Conservation (phyloP, 2,113 vertebrate species). For the Equus przewalskii region DNA sequence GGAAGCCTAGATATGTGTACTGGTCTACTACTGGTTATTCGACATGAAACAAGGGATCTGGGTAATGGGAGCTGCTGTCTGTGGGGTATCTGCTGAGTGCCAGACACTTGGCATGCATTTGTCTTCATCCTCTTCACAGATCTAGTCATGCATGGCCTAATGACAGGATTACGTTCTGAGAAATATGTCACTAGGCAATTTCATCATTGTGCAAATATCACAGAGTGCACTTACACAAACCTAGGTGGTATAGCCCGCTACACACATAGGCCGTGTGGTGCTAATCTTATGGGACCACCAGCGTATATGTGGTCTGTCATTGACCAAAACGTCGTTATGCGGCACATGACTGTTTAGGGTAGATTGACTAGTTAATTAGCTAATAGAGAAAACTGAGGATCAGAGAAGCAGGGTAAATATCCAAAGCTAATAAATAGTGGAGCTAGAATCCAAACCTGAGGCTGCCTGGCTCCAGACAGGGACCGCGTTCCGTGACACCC, state of each 20-base stretch:
- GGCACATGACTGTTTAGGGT: not conserved
- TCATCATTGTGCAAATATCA: no score
- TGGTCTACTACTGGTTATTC: not conserved
- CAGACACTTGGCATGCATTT: not conserved
- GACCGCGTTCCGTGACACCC: rapidly evolving
- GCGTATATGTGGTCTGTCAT: no score
- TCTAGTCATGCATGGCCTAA: no score
- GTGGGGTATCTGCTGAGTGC: not conserved
- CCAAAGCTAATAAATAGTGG: not conserved
- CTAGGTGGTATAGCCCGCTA: no score
- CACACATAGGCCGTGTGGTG: no score
- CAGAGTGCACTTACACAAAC: no score
- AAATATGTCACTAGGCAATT: no score
- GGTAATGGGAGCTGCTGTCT: not conserved
- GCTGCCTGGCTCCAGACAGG: not conserved
- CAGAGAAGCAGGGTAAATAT: not conserved
- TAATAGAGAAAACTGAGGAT: not conserved
- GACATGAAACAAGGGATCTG: not conserved
- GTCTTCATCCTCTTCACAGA: not conserved
- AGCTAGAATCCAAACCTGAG: not conserved
- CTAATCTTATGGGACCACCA: no score
- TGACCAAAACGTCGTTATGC: no score
- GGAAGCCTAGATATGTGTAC: not conserved
- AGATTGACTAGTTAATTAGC: not conserved
- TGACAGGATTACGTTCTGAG: no score